Conservation (phyloP, 1,140 invertebrate genomes). For the Delia radicum region DNA sequence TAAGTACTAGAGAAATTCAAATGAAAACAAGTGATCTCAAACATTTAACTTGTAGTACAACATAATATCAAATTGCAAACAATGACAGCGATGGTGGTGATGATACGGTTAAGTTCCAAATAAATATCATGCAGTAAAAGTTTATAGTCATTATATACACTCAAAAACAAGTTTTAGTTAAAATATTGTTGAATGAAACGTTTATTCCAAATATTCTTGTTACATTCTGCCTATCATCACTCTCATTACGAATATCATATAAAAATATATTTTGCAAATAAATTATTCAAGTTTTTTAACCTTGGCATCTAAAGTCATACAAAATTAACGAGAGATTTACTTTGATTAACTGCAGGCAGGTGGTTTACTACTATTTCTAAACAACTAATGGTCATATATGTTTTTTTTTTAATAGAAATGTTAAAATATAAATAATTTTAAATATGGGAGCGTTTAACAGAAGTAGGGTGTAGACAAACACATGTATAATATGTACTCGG, state of each 20-base stretch:
- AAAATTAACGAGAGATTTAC: not conserved
- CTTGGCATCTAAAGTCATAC: not conserved
- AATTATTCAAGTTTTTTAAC: not conserved
- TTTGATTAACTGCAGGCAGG: not conserved
- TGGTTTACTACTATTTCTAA: not conserved
- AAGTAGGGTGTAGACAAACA: not conserved
- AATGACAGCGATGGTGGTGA: not conserved
- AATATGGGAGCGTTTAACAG: not conserved
- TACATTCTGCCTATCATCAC: not conserved
- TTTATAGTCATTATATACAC: not conserved
- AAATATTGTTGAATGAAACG: not conserved
- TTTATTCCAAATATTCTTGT: not conserved
- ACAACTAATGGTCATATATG: not conserved
- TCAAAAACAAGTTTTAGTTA: not conserved
- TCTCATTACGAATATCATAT: not conserved
- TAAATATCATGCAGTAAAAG: not conserved
- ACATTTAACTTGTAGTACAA: not conserved
- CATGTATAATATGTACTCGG: not conserved
- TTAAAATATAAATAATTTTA: not conserved
- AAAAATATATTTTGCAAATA: not conserved
- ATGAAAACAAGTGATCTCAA: not conserved
- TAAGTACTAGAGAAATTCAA: not conserved
- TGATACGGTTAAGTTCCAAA: not conserved
- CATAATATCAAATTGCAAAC: slow-evolving; percentile 1
- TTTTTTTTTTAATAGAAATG: too few species aligned